Evolutionary conservation across 2,797 vertebrate species (phyloP).

Genomic region (Neostethus bicornis): DNA sequence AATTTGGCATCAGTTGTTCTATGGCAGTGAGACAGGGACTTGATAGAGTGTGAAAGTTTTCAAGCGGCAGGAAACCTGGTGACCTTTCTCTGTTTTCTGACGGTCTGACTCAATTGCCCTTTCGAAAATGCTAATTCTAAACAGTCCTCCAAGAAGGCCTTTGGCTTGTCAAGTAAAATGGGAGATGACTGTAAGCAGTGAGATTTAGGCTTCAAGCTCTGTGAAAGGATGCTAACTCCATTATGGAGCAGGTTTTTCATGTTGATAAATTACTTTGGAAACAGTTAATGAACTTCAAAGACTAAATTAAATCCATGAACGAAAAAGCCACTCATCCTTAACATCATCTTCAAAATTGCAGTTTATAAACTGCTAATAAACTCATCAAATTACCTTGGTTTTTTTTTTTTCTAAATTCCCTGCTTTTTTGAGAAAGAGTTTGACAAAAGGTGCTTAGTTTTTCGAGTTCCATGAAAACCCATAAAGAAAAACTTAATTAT

Average conservation of each 20-base stretch:
- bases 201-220: constrained; percentile 42
- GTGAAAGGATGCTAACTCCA: constrained; percentile 24
- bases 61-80: constrained; percentile 77
- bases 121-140: constrained; percentile 82
- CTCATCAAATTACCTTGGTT: constrained; percentile 18
- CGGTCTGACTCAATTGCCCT: constrained; percentile 77
- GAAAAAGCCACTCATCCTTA: background rate
- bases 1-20: constrained; percentile 69
- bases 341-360: constrained; percentile 18
- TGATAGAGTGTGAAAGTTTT: constrained; percentile 77
- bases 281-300: constrained; percentile 29
- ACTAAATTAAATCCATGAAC: constrained; percentile 10
- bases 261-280: constrained; percentile 17
- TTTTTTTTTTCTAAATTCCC: constrained; percentile 9
- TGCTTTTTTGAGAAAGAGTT: no score
- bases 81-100: constrained; percentile 82
- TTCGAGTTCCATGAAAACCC: constrained; percentile 45
- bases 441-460: constrained; percentile 39
- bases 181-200: constrained; percentile 50
- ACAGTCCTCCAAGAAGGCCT: constrained; percentile 66
- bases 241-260: constrained; percentile 10
- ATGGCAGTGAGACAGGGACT: constrained; percentile 61
- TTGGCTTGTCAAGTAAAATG: constrained; percentile 58
- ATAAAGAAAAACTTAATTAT: constrained; percentile 76
- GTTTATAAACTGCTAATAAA: constrained; percentile 24